Conservation (phyloP, 2,797 vertebrate species). For the Acanthurus tractus region DNA sequence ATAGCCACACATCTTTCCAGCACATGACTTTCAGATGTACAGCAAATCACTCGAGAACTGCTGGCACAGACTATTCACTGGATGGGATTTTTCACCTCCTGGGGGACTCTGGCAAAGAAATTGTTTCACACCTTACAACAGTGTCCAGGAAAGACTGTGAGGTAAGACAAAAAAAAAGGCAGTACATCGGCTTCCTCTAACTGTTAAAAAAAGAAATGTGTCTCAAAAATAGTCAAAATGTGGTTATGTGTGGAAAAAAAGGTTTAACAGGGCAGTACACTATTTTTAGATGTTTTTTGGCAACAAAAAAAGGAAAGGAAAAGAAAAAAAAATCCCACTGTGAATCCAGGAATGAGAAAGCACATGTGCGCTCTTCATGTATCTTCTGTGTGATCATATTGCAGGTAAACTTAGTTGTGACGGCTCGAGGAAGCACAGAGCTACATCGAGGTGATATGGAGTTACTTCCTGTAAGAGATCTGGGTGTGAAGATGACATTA, state of each 20-base stretch:
- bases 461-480: conserved; percentile 83
- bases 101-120: conserved; percentile 79
- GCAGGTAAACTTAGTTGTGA: conserved; percentile 71
- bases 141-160: conserved; percentile 62
- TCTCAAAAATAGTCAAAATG: neutral
- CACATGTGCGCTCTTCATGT: neutral
- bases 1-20: conserved; percentile 83
- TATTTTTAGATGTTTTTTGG: too few species aligned
- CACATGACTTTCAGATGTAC: conserved; percentile 70
- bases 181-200: neutral
- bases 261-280: too few species aligned
- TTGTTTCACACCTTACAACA: conserved; percentile 62
- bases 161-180: conserved; percentile 62
- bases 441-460: conserved; percentile 75
- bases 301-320: too few species aligned
- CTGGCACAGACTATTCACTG: conserved; percentile 10
- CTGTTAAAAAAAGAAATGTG: neutral
- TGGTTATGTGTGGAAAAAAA: neutral
- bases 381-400: conserved; percentile 15
- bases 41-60: conserved; percentile 23
- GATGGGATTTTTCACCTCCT: conserved; percentile 61
- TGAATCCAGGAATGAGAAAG: neutral
- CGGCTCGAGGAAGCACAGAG: conserved; percentile 70
- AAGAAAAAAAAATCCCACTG: too few species aligned
- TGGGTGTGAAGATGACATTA: conserved; percentile 59